Conservation (phyloP, 2,113 vertebrate species). For the Pithys albifrons region DNA sequence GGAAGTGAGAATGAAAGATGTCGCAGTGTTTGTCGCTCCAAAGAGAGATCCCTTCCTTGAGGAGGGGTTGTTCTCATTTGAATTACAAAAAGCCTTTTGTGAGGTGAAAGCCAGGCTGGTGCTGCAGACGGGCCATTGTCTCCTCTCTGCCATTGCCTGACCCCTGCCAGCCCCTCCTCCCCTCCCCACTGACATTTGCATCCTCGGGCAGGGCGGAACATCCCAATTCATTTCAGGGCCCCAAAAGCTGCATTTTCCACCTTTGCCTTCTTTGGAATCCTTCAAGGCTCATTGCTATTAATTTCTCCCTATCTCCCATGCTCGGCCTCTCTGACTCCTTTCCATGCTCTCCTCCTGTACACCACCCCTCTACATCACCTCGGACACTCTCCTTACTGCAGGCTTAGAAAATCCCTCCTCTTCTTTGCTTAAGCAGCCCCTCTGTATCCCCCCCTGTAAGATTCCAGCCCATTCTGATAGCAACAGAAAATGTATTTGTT, state of each 20-base stretch:
- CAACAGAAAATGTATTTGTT: not conserved
- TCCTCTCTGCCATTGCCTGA: not conserved
- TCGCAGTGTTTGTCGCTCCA: not conserved
- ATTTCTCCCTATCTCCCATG: accelerated
- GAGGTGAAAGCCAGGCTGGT: not conserved
- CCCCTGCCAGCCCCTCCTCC: not conserved
- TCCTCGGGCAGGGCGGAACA: not conserved
- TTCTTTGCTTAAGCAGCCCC: not conserved
- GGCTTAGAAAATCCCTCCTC: not conserved
- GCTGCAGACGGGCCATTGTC: constrained; percentile 6
- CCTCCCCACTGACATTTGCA: not conserved
- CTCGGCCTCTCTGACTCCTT: not conserved
- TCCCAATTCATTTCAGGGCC: not conserved
- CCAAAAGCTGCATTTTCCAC: not conserved
- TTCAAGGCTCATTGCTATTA: not conserved
- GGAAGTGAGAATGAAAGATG: not conserved
- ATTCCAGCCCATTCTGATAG: not conserved
- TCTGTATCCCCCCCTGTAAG: not conserved
- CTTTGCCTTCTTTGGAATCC: not conserved
- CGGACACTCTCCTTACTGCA: not conserved
- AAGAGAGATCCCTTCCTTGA: not conserved
- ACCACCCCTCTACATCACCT: not conserved
- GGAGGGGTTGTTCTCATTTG: constrained; percentile 2
- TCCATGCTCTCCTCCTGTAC: not conserved
- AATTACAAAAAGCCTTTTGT: constrained; percentile 33